Evolutionary conservation across 1,140 invertebrate genomes (phyloP), one percentile per base, ranked within the genome.

Genomic region (Papilio aristodemus): DNA sequence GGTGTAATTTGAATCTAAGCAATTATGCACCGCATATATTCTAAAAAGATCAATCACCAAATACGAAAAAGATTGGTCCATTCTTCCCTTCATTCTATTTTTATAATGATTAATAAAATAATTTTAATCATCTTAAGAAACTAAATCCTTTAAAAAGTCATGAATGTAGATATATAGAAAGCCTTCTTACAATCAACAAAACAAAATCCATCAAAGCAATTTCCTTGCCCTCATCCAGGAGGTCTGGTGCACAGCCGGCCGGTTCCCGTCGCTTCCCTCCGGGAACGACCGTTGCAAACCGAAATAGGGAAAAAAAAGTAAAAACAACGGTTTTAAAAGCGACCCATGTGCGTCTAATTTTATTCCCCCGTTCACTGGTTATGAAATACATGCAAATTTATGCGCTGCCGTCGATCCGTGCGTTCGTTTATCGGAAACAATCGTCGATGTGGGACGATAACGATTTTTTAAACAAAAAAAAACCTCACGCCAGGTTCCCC

Each of bases 381-480:
- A 87, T 89, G 85, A 90, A 90, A 90, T 86, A 71, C 78, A 90
- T 90, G 88, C 84, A 84, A 90, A 90, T 89, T 72, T 89, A 89
- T 88, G 80, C 87, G 78, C 58, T 62, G 73, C 69, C 70, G 60
- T 70, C 78, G 81, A 81, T 84, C 78, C 75, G 75, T 70, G 71
- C 69, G 72, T 71, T 72, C 69, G 69, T 38, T 69, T 72, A 72
- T 73, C 74, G 78, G 38, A 63, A 67, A 70, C 68, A 63, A 71
- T 78, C 71, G 75, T 57, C 71, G 68, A 74, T 75, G 72, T 75
- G 72, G 71, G 71, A 50, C 71, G 73, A 75, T 77, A 80, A 69
- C 41, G 41, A 22, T 70, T 68, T 74, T 71, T 71, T 78, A 72
- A 70, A 70, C 41, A 54, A 69, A 66, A 36, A 17, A 13, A 32